Base-by-base conservation (phyloP, 2,113 vertebrate genomes). In the Ochotona curzoniae region DNA sequence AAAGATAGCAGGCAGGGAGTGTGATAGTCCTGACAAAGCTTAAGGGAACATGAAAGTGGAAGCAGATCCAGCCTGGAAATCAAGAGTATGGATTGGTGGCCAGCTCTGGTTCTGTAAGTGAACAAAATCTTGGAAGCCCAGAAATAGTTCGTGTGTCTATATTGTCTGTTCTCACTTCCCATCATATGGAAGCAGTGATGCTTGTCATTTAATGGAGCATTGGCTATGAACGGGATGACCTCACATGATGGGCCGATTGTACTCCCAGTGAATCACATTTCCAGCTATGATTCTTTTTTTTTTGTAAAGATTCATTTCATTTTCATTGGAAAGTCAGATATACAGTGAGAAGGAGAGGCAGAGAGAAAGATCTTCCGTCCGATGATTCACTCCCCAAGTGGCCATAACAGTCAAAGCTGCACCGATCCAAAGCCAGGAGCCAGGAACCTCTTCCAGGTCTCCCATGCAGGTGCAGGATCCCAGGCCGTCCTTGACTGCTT, bases 211-310 rank as follows among this genome's bases (percentile, higher is more conserved):
- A 13, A 3, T 1, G 38, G 9, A 73, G 30, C 28, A 35, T 54
- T 2, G 12, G 14, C 17, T 38, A 7, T 54, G 76, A 23, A 87
- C 20, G 66, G 35, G 60, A 13, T 2, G 11, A 30, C 14, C 57
- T 44, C 6, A 1, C 17, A 1, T 0, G 1, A 25, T 0, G 18
- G 54, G 60, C 8, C 57, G 47, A 20, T 35, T 35, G 7, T 1
- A 7, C 17, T 54, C 2, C 14, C 14, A 35, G 12, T 8, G 35
- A 93, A 30, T 17, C 28, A 15, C 14, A 25, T 90, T 47, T 13
- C 51, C 23, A 57, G 49, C 38, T 28, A 0, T 25, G 84, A 63
- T 25, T 35, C 25, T 69, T 70, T 44, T 3, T 44, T 44, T 44
- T 44, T n/a, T n/a, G n/a, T 44, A 44, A 44, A 44, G 38, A 44